Percentiles rank a stretch among this genome's conserved stretches.
Evolutionary conservation across 2,888 invertebrate species (phyloP).

Genomic region (Zygothrica quintamaculata): DNA sequence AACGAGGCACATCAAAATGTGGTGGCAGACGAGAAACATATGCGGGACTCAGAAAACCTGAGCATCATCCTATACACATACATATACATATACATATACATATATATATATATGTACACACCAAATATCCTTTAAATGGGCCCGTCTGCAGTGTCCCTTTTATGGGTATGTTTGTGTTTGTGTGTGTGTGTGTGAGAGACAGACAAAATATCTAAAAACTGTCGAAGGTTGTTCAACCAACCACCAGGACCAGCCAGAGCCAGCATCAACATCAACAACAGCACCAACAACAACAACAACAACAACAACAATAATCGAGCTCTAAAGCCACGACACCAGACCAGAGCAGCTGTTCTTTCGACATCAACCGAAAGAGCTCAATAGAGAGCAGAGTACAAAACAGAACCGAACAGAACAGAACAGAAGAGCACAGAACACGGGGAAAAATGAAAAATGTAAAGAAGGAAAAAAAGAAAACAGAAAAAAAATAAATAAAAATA

Average conservation of each 20-base stretch:
- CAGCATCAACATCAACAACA: constrained; percentile 32
- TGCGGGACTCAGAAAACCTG: constrained; percentile 58
- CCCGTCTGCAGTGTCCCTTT: constrained; percentile 35
- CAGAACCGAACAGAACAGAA: background rate
- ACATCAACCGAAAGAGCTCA: constrained; percentile 18
- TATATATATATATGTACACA: constrained; percentile 3
- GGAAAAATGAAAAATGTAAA: background rate
- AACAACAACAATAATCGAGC: constrained; percentile 39
- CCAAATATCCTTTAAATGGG: constrained; percentile 60
- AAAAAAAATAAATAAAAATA: constrained; percentile 48
- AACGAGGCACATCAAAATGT: constrained; percentile 37
- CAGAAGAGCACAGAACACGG: constrained; percentile 4
- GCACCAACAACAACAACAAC: constrained; percentile 29
- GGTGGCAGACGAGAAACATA: constrained; percentile 63
- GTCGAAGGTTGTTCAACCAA: constrained; percentile 76
- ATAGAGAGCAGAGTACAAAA: background rate
- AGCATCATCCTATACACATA: constrained; percentile 1
- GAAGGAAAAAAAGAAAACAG: too few relatives aligned
- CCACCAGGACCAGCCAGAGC: constrained; percentile 40
- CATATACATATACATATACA: too few relatives aligned
- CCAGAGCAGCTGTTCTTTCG: constrained; percentile 68
- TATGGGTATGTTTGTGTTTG: constrained; percentile 7
- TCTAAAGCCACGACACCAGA: constrained; percentile 30
- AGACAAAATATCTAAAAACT: constrained; percentile 74
- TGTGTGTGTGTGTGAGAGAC: constrained; percentile 35